These are phyloP conservation scores for Nebria salina DNA, from an alignment of 2,888 invertebrate genomes.

Conservation along the genomic window DNA sequence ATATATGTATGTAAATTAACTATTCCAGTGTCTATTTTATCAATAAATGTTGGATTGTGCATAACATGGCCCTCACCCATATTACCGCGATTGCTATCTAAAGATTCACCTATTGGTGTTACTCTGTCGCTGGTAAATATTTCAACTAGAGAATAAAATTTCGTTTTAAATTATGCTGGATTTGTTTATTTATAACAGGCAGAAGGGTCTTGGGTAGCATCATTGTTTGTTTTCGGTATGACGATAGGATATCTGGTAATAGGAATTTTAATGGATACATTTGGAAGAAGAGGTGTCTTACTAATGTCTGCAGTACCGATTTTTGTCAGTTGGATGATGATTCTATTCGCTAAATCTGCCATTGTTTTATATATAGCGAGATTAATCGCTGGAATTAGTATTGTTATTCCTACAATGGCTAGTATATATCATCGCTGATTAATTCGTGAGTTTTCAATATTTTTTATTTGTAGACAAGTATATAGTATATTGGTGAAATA, in stretches of 20 bases:
- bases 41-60: constrained; percentile 59
- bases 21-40: constrained; percentile 25
- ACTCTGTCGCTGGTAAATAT: constrained; percentile 34
- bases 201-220: constrained; percentile 67
- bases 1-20: not conserved
- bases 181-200: constrained; percentile 55
- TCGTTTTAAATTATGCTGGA: too few species aligned
- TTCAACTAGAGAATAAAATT: too few species aligned
- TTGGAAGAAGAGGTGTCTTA: constrained; percentile 67
- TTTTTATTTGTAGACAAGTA: constrained; percentile 62
- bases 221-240: constrained; percentile 53
- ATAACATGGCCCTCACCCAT: constrained; percentile 69
- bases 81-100: constrained; percentile 62
- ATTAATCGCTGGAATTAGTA: not conserved
- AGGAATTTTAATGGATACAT: too few species aligned
- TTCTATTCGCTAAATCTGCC: constrained; percentile 55
- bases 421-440: not conserved
- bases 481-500: constrained; percentile 67
- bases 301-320: constrained; percentile 65
- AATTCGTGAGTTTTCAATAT: too few species aligned
- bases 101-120: constrained; percentile 47
- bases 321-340: constrained; percentile 64
- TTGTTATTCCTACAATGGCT: not conserved
- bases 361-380: constrained; percentile 66
- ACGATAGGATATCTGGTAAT: too few species aligned